phyloP scores from a whole-genome alignment of 2,797 vertebrate species.

The Oophaga sylvatica region DNA sequence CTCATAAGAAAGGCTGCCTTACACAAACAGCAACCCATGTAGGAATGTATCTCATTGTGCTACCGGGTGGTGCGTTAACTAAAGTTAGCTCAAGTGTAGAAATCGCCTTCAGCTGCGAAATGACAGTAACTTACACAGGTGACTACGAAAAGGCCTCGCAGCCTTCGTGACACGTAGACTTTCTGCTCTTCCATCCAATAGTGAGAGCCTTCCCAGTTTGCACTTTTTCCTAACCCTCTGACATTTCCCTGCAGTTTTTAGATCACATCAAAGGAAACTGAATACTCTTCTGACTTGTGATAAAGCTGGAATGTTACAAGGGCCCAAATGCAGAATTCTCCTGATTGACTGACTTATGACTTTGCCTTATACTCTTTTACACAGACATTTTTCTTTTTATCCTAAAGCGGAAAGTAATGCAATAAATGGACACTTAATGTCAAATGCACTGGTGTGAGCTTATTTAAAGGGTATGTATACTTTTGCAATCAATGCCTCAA shows the following conservation, averaged over 20 bases:
- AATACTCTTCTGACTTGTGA: background rate
- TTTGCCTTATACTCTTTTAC: background rate
- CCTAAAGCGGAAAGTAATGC: background rate
- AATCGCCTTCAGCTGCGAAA: background rate
- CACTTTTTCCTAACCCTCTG: slow-evolving; percentile 11
- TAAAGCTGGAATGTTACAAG: background rate
- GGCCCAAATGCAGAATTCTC: background rate
- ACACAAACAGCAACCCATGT: slow-evolving; percentile 18
- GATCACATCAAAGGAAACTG: slow-evolving; percentile 32
- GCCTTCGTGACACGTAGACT: background rate
- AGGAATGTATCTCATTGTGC: slow-evolving; percentile 36
- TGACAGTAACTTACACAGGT: slow-evolving; percentile 27
- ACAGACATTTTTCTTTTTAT: background rate
- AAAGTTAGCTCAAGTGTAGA: background rate
- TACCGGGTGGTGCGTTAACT: background rate
- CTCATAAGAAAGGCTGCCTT: background rate
- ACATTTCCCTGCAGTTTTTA: slow-evolving; percentile 12
- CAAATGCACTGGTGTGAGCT: too few species aligned
- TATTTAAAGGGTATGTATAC: background rate
- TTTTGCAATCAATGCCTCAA: background rate
- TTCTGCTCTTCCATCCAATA: background rate
- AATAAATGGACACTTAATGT: background rate
- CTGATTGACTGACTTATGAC: background rate
- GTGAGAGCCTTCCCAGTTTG: background rate
- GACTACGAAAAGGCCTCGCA: background rate